Conservation (phyloP, 2,888 invertebrate species). For the Ochropacha duplaris region DNA sequence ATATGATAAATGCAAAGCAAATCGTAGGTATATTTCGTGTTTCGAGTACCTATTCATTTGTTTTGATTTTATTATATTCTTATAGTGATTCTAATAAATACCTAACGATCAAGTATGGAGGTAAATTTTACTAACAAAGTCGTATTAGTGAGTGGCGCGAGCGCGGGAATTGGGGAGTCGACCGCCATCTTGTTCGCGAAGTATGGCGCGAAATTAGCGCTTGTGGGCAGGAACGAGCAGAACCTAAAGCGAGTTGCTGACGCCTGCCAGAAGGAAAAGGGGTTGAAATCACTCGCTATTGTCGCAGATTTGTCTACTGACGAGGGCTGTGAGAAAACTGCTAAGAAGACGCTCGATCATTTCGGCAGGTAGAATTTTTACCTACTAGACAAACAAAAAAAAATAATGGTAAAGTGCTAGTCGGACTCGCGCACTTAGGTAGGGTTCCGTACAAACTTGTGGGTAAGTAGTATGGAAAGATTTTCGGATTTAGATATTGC, state of each 20-base stretch:
- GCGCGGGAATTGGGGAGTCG: slow-evolving; percentile 31
- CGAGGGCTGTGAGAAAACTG: slow-evolving; percentile 26
- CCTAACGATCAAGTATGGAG: slow-evolving; percentile 11
- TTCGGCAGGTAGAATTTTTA: slow-evolving; percentile 27
- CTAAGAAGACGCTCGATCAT: slow-evolving; percentile 24
- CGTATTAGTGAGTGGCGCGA: slow-evolving; percentile 34
- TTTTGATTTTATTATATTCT: too few relatives aligned
- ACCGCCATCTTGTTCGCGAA: slow-evolving; percentile 24
- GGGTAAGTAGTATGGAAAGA: too few relatives aligned
- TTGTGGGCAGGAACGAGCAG: slow-evolving; percentile 24
- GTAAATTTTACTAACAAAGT: slow-evolving; percentile 26
- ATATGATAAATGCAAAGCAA: not conserved
- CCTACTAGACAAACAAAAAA: too few relatives aligned
- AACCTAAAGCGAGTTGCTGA: slow-evolving; percentile 18
- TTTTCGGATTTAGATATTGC: too few relatives aligned
- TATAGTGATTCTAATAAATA: too few relatives aligned
- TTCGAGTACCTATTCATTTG: too few relatives aligned
- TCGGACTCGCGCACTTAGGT: too few relatives aligned
- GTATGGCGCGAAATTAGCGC: slow-evolving; percentile 20
- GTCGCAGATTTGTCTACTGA: slow-evolving; percentile 32
- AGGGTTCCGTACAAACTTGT: too few relatives aligned
- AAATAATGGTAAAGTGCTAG: too few relatives aligned
- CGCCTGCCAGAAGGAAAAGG: slow-evolving; percentile 15
- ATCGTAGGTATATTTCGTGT: too few relatives aligned
- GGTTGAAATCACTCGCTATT: slow-evolving; percentile 18